Conservation (phyloP, 2,888 invertebrate genomes). For the Caradrina kadenii region DNA sequence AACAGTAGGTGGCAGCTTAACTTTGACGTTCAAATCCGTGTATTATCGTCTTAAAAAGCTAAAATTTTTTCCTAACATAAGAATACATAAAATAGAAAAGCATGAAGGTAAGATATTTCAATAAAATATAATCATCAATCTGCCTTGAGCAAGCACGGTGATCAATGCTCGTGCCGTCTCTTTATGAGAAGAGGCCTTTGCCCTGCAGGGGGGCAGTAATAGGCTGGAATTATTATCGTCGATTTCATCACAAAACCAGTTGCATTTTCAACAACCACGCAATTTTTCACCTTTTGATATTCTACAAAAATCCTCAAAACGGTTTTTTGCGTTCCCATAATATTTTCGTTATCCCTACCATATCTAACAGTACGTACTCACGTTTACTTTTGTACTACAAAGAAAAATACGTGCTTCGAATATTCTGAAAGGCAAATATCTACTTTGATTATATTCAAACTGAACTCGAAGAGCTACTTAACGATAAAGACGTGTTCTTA, state of each 20-base stretch:
- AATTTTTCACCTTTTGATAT: constrained; percentile 5
- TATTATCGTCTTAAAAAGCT: not conserved
- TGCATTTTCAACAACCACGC: not conserved
- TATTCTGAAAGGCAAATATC: constrained; percentile 11
- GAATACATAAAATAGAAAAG: too few relatives aligned
- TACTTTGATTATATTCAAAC: constrained; percentile 16
- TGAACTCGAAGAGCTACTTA: not conserved
- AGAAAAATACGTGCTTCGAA: constrained; percentile 36
- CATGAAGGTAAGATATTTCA: too few relatives aligned
- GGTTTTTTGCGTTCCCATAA: constrained; percentile 27
- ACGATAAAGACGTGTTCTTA: constrained; percentile 7
- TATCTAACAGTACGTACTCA: constrained; percentile 5
- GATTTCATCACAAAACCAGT: not conserved
- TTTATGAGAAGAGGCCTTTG: too few relatives aligned
- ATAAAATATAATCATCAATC: too few relatives aligned
- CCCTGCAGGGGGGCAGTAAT: too few relatives aligned
- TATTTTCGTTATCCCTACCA: constrained; percentile 7
- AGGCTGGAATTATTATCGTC: not conserved
- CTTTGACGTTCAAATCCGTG: not conserved
- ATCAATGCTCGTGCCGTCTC: too few relatives aligned
- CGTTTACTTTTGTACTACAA: constrained; percentile 13
- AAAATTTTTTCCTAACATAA: not conserved
- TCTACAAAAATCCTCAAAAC: not conserved
- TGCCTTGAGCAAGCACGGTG: too few relatives aligned
- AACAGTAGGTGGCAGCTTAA: too few relatives aligned